phyloP scores from a whole-genome alignment of 2,797 vertebrate genomes.

The Myotis findleyi region DNA sequence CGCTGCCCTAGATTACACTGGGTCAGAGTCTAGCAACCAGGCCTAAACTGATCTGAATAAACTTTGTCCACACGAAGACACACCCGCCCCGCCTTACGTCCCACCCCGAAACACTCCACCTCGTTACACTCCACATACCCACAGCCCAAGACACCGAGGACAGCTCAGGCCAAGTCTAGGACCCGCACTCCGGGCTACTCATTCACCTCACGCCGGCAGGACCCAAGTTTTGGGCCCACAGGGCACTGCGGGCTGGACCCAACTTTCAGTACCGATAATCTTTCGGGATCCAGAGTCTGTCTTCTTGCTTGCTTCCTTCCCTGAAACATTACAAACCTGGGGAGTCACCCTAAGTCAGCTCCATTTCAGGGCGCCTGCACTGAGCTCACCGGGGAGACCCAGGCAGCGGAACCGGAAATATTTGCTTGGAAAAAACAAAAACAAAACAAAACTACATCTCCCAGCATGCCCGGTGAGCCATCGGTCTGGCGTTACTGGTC shows the following conservation, averaged over 20 bases:
- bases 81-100: not conserved
- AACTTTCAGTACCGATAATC: not conserved
- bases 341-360: not conserved
- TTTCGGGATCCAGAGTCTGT: not conserved
- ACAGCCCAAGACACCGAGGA: not conserved
- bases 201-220: not conserved
- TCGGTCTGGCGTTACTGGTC: rapidly evolving
- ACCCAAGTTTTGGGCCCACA: not conserved
- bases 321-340: not conserved
- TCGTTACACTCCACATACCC: not conserved
- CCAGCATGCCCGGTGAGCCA: not conserved
- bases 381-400: conserved; percentile 43
- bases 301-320: not conserved
- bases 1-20: not conserved
- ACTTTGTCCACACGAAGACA: not conserved
- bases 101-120: not conserved
- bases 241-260: not conserved
- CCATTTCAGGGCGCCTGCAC: rapidly evolving
- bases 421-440: not conserved
- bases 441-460: not conserved
- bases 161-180: not conserved
- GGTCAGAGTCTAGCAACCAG: not conserved
- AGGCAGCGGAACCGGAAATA: conserved; percentile 67
- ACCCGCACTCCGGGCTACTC: too few relatives aligned
- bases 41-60: not conserved